These are phyloP conservation scores for Zaprionus nigranus DNA, from an alignment of 1,140 invertebrate species.

Conservation along the genomic window DNA sequence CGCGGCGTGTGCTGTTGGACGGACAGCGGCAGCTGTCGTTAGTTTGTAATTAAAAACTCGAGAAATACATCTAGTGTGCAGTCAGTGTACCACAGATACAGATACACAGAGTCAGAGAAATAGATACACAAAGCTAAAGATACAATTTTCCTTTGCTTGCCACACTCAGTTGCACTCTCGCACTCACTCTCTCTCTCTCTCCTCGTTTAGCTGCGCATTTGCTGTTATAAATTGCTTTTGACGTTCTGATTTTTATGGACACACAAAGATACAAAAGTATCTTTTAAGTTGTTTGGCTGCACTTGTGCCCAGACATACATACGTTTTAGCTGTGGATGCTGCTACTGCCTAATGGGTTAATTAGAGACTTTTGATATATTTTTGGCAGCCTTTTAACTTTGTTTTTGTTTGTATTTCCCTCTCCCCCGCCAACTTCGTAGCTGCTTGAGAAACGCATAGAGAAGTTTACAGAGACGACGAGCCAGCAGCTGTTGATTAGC, in stretches of 20 bases:
- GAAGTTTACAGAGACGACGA: constrained; percentile 88
- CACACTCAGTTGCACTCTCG: constrained; percentile 66
- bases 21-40: constrained; percentile 81
- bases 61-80: constrained; percentile 67
- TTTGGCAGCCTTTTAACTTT: constrained; percentile 49
- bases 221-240: constrained; percentile 77
- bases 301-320: constrained; percentile 54
- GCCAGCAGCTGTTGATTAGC: constrained; percentile 87
- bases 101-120: constrained; percentile 13
- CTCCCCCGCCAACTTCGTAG: constrained; percentile 78
- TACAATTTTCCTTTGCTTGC: constrained; percentile 33
- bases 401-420: neutral
- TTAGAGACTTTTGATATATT: constrained; percentile 59
- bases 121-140: constrained; percentile 43
- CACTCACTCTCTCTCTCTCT: constrained; percentile 56
- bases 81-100: constrained; percentile 24
- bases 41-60: constrained; percentile 83
- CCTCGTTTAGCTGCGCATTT: constrained; percentile 55
- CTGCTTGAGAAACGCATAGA: constrained; percentile 90
- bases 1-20: constrained; percentile 40
- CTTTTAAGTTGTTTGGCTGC: constrained; percentile 42
- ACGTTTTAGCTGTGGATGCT: constrained; percentile 26
- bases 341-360: constrained; percentile 52
- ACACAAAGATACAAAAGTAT: constrained; percentile 36
- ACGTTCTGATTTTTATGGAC: constrained; percentile 69